These are phyloP conservation scores for Limenitis camilla DNA, from an alignment of 2,888 invertebrate species.

Conservation along the genomic window DNA sequence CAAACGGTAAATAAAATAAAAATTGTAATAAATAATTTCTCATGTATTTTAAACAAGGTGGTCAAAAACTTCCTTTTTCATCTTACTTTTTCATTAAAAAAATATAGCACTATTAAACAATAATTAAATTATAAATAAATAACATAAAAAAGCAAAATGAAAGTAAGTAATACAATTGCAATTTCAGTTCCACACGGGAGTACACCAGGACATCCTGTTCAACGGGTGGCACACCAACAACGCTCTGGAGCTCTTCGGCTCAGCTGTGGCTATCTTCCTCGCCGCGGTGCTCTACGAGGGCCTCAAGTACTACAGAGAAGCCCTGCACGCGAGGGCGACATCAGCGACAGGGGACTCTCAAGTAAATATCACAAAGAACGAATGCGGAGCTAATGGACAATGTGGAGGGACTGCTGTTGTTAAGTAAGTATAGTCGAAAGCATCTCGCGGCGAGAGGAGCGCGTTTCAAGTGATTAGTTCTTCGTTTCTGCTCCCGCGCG, in stretches of 20 bases:
- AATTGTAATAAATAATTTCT: too few relatives aligned
- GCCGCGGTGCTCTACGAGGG: slow-evolving; percentile 96
- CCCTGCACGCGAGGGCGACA: slow-evolving; percentile 48
- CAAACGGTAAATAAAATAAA: too few relatives aligned
- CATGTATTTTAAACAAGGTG: too few relatives aligned
- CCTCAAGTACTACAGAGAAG: slow-evolving; percentile 85
- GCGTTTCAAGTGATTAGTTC: too few relatives aligned
- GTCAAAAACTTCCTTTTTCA: too few relatives aligned
- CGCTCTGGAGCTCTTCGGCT: slow-evolving; percentile 85
- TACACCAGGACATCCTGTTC: slow-evolving; percentile 85
- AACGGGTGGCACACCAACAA: slow-evolving; percentile 84
- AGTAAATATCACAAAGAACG: slow-evolving; percentile 67
- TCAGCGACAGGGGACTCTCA: slow-evolving; percentile 50
- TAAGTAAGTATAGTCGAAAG: slow-evolving; percentile 42
- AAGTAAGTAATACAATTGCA: background rate
- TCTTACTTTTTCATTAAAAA: too few relatives aligned
- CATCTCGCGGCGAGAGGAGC: too few relatives aligned
- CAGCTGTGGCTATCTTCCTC: slow-evolving; percentile 91
- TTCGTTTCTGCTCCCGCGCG: too few relatives aligned
- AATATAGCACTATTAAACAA: too few relatives aligned
- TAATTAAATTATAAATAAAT: too few relatives aligned
- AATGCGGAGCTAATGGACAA: slow-evolving; percentile 54
- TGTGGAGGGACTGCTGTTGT: slow-evolving; percentile 56
- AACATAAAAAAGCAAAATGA: too few relatives aligned
- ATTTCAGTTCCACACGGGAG: slow-evolving; percentile 86